Evolutionary conservation across 2,888 invertebrate genomes (phyloP), one percentile per base, ranked within the genome.

Genomic region (Colletes collaris): DNA sequence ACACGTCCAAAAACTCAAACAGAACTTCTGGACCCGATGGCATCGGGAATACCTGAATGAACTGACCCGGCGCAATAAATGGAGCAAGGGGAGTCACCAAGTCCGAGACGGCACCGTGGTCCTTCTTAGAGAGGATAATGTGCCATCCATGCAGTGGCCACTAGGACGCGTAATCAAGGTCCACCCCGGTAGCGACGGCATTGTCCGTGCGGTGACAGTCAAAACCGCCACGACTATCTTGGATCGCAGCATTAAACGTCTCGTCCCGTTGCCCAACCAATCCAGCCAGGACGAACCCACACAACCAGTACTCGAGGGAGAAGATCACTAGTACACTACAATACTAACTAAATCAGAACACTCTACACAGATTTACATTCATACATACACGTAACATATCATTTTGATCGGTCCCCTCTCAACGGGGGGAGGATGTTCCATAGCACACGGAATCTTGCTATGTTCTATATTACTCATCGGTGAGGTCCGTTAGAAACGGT

Each of bases 21-120:
- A 70, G 2, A 44, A 70, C 35, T 70, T 70, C 11, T 62, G 55
- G 62, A 46, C 35, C 16, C 40, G 70, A 0, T 70, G 70, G 63
- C 63, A 55, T 4, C 55, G 56, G 6, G 62, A 63, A 0, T 63
- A 70, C 4, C 2, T 70, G 16, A 62, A 70, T 0, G 63, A 70
- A 1, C 1, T 70, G 37, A 55, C 53, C 56, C 37, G 13, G 1
- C 68, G 40, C 11, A 35, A 6, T 11, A 68, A 68, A 52, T 68
- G 59, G 68, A 2, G 0, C 11, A 59, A 13, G 4, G 63, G 70
- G 0, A 3, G 2, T 0, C 63, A 62, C 4, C 40, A 13, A 0
- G 62, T 62, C n/a, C 3, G 27, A 35, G 53, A 53, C 6, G 69
- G 44, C 4, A 53, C 62, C 3, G 7, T 62, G 5, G 69, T 69